Evolutionary conservation across 2,797 vertebrate genomes (phyloP).

Genomic region (Alosa sapidissima): DNA sequence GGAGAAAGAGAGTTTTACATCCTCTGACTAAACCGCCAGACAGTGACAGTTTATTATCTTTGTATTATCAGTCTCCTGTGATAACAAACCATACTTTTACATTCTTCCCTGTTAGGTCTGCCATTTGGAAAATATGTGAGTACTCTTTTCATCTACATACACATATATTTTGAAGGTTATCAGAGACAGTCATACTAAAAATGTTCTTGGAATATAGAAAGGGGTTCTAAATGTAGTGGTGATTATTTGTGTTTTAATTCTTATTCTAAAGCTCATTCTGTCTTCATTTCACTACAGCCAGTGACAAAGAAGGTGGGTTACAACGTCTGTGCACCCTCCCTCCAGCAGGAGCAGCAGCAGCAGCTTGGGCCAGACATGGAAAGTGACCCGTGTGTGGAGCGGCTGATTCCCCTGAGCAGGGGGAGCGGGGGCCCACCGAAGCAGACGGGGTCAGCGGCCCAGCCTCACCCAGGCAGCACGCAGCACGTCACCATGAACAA

Average conservation of each 20-base stretch:
- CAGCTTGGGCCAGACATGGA: not conserved
- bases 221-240: not conserved
- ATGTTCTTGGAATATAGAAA: not conserved
- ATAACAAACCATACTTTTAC: constrained; percentile 29
- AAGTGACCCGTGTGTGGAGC: not conserved
- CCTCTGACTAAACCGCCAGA: not conserved
- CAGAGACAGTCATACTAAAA: not conserved
- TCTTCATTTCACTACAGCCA: not conserved
- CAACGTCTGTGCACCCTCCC: not conserved
- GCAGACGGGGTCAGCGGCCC: not conserved
- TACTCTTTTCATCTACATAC: constrained; percentile 27
- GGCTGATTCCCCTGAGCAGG: not conserved
- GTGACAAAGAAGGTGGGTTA: not conserved
- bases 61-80: not conserved
- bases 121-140: constrained; percentile 46
- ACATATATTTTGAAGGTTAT: not conserved
- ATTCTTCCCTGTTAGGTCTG: constrained; percentile 46
- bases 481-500: constrained; percentile 52
- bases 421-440: not conserved
- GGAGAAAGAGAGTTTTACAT: not conserved
- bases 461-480: constrained; percentile 3
- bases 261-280: not conserved
- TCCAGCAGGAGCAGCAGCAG: not conserved
- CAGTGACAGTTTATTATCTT: not conserved
- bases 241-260: not conserved